phyloP scores from a whole-genome alignment of 1,140 invertebrate species.

The Orius insidiosus region DNA sequence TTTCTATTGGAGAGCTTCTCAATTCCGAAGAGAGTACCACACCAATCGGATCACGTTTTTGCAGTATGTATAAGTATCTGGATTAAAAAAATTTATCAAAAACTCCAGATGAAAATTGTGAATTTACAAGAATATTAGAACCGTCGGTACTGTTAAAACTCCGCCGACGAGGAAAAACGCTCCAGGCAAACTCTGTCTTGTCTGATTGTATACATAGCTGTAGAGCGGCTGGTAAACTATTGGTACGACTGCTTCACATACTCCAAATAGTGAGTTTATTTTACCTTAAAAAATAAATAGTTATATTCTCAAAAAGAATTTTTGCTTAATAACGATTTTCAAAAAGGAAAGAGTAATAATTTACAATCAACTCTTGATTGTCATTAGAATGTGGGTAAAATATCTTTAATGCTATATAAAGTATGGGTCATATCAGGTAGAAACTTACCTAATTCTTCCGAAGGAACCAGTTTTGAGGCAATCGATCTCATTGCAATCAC shows the following conservation, averaged over 20 bases:
- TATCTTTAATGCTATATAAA: not conserved
- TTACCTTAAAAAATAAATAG: slow-evolving; percentile 42
- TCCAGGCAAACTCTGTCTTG: slow-evolving; percentile 51
- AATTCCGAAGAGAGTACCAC: not conserved
- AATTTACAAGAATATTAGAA: slow-evolving; percentile 59
- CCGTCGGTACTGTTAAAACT: slow-evolving; percentile 50
- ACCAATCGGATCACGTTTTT: slow-evolving; percentile 6
- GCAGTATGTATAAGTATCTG: slow-evolving; percentile 3
- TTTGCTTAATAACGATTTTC: too few species aligned
- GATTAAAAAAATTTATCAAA: not conserved
- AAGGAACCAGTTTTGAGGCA: slow-evolving; percentile 54
- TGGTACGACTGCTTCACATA: slow-evolving; percentile 62
- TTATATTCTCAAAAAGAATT: too few species aligned
- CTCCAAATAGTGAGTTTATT: slow-evolving; percentile 61
- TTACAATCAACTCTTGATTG: too few species aligned
- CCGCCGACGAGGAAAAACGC: slow-evolving; percentile 62
- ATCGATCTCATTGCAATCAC: slow-evolving; percentile 65
- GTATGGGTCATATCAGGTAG: not conserved
- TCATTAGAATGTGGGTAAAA: not conserved
- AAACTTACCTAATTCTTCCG: slow-evolving; percentile 47
- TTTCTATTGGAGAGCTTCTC: too few species aligned
- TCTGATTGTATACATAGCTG: slow-evolving; percentile 50
- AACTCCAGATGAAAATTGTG: not conserved
- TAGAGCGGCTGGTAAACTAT: slow-evolving; percentile 64
- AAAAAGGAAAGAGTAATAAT: too few species aligned